A percentile compares a stretch with the other conserved stretches of the same genome.
Evolutionary conservation across 2,888 invertebrate genomes (phyloP).

Genomic region (Sarcophaga subvicina): DNA sequence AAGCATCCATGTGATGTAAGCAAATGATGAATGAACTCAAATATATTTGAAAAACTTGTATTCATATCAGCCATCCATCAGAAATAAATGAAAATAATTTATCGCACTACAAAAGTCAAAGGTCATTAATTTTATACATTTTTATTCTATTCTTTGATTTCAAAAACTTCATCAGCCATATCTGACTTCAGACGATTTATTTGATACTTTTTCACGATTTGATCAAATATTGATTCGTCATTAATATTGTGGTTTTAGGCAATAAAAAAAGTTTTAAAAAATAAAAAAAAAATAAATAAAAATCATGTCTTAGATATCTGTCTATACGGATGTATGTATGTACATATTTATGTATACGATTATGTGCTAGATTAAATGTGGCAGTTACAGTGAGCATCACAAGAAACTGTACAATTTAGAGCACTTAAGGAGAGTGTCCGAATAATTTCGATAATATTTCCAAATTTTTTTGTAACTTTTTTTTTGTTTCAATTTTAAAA

Average conservation of each 20-base stretch:
- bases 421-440: no score
- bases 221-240: constrained; percentile 40
- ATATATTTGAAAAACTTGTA: constrained; percentile 1
- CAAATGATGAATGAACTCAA: constrained; percentile 33
- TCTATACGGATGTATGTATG: background rate
- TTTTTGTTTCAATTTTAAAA: no score
- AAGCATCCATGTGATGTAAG: constrained; percentile 1
- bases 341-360: background rate
- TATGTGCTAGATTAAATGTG: no score
- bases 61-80: constrained; percentile 17
- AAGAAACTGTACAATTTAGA: no score
- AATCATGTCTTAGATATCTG: background rate
- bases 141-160: constrained; percentile 1
- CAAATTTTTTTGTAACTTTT: no score
- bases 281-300: background rate
- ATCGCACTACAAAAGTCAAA: constrained; percentile 39
- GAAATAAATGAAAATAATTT: constrained; percentile 33
- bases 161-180: constrained; percentile 15
- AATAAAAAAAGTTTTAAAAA: background rate
- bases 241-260: constrained; percentile 21
- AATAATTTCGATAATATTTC: no score
- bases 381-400: no score
- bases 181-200: background rate
- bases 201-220: constrained; percentile 21
- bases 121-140: constrained; percentile 34